Conservation (phyloP, 2,888 invertebrate species). For the Macrophya alboannulata region DNA sequence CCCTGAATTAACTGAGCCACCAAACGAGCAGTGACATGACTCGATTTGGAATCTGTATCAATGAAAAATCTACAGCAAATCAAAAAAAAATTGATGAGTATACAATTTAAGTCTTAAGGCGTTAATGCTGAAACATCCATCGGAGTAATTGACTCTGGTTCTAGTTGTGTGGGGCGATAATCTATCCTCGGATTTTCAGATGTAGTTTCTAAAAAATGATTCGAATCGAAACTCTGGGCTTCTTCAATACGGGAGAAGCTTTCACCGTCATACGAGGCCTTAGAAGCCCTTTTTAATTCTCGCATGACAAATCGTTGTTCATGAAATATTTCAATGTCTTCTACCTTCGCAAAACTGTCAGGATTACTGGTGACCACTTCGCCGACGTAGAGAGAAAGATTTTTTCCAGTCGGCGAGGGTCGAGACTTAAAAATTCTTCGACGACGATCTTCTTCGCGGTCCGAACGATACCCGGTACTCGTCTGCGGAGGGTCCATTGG, state of each 20-base stretch:
- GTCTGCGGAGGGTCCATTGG: background rate
- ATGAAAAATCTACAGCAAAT: background rate
- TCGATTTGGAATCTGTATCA: background rate
- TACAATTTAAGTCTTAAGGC: background rate
- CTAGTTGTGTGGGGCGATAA: background rate
- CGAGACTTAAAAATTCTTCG: background rate
- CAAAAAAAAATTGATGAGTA: background rate
- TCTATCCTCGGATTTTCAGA: background rate
- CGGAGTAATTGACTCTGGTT: conserved; percentile 31
- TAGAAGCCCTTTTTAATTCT: conserved; percentile 23
- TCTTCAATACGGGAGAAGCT: background rate
- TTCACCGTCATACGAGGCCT: background rate
- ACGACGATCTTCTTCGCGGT: conserved; percentile 12
- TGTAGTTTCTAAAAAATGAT: conserved; percentile 2
- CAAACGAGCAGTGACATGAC: background rate
- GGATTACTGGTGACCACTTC: conserved; percentile 20
- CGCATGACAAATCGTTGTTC: conserved; percentile 54
- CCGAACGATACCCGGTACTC: background rate
- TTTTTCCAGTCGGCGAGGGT: background rate
- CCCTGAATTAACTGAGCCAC: conserved; percentile 8
- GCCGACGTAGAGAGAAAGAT: background rate
- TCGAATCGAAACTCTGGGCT: conserved; percentile 17
- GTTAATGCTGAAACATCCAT: background rate
- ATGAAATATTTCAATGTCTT: conserved; percentile 56
- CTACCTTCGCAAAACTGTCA: conserved; percentile 33